Base-by-base conservation (phyloP, 2,797 vertebrate species). In the Lepus townsendii region DNA sequence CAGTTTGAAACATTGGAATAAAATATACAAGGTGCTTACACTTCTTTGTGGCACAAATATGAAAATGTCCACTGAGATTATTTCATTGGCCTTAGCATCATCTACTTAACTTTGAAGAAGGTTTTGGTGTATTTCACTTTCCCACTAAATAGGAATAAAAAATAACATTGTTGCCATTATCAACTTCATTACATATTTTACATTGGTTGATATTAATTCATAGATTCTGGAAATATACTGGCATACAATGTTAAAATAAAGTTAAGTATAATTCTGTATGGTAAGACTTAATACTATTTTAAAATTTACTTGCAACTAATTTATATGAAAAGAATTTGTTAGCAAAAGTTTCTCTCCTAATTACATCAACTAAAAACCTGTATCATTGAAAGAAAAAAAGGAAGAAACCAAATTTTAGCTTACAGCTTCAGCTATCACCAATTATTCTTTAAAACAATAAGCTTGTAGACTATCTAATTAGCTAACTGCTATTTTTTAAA, bases 151-250 rank as follows among this genome's bases (percentile, higher is more conserved):
- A 75, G 72, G 13, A 83, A 68, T 68, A 69, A 83, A 65, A 83
- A 57, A 19, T 57, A 57, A 57, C 54, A 57, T 42, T 68, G 4
- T 89, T 96, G 76, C 62, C 86, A 50, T 35, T 80, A 26, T 88
- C 77, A 85, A 10, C 27, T 95, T 93, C 82, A 72, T 83, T 93
- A 68, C 27, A 11, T 77, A 88, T 79, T 93, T 91, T 88, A 69
- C 5, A 69, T 87, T 83, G 35, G n/a, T 68, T 91, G 65, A 85
- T n/a, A 73, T 91, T 89, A 78, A 87, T 62, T 76, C 9, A 77
- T 42, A 77, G n/a, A 89, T 86, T 97, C 54, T 95, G 14, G 52
- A 93, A 93, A 83, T 88, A 91, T 71, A 32, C 42, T 89, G 27
- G 10, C n/a, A 65, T 52, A 92, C 3, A 75, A 50, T 88, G 22